Base-by-base conservation (phyloP, 64 coral and sea anemone species). In the Hydrozoanthus tunicans region DNA sequence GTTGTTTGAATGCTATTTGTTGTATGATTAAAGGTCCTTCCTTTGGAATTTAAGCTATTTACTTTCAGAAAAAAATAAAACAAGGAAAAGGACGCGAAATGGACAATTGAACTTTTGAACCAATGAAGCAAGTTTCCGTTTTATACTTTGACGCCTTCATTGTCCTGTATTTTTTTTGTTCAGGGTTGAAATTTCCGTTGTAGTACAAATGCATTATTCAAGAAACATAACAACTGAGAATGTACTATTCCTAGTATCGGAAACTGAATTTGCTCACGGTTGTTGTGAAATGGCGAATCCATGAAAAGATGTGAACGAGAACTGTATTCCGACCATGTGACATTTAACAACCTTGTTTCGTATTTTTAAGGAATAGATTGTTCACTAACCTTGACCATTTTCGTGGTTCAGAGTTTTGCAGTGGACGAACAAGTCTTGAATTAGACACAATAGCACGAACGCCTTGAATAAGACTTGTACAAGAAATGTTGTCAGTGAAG, bases 101-200 rank as follows among this genome's bases (percentile, higher is more conserved):
- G 13, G 53, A 76, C 72, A 76, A 76, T 51, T 26, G 53, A 12
- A 76, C 72, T 76, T 76, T 76, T 76, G 72, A 52, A 52, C 72
- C 72, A 76, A 76, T 76, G 72, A 76, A 76, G 27, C 53, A 76
- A 53, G 72, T 9, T 76, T 7, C n/a, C 53, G 10, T 76, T 27
- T 8, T 12, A 76, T 12, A 76, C 3, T 76, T 76, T 52, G 32
- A 76, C 72, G 53, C 72, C 43, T 73, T 73, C 7, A 9, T 73
- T 73, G 43, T 73, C 43, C 70, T 52, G 43, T 9, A 51, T 76
- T 52, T 76, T 26, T 76, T 76, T 5, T 76, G 27, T 76, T 76
- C 51, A 43, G 32, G 32, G 32, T 27, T 76, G 24, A 76, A 76
- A 76, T 76, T 53, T 76, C 72, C 72, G 26, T 76, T 11, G 72